These are phyloP conservation scores for Amazona guildingii DNA, from an alignment of 2,113 vertebrate species.

Conservation along the genomic window DNA sequence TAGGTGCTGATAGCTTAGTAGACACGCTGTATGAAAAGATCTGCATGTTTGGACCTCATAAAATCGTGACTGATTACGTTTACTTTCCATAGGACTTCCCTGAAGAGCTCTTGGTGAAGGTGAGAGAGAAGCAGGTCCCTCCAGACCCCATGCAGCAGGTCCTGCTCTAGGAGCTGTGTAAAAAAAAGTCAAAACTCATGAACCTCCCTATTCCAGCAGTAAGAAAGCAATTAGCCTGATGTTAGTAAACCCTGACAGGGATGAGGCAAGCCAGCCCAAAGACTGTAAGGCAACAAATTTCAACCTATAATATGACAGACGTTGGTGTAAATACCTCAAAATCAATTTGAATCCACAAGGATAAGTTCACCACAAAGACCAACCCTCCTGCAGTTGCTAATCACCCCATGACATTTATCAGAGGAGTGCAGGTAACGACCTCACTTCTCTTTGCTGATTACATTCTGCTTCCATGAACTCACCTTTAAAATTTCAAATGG, in stretches of 20 bases:
- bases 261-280: background rate
- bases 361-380: background rate
- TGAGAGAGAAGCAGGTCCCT: background rate
- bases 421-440: background rate
- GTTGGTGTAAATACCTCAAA: background rate
- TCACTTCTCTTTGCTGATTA: constrained; percentile 1
- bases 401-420: background rate
- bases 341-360: background rate
- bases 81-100: background rate
- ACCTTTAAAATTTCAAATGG: background rate
- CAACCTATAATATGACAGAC: background rate
- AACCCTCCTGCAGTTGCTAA: fast-evolving
- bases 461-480: background rate
- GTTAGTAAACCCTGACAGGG: background rate
- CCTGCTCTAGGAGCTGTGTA: background rate
- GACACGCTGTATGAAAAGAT: background rate
- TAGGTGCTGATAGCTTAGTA: background rate
- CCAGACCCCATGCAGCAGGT: background rate
- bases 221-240: background rate
- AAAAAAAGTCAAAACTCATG: background rate
- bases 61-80: background rate
- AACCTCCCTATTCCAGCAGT: background rate
- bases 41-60: background rate
- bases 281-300: background rate
- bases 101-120: background rate